A percentile compares a stretch with the other conserved stretches of the same genome.
These are phyloP conservation scores for Arctocebus calabarensis DNA, from an alignment of 2,797 vertebrate genomes.

Conservation along the genomic window DNA sequence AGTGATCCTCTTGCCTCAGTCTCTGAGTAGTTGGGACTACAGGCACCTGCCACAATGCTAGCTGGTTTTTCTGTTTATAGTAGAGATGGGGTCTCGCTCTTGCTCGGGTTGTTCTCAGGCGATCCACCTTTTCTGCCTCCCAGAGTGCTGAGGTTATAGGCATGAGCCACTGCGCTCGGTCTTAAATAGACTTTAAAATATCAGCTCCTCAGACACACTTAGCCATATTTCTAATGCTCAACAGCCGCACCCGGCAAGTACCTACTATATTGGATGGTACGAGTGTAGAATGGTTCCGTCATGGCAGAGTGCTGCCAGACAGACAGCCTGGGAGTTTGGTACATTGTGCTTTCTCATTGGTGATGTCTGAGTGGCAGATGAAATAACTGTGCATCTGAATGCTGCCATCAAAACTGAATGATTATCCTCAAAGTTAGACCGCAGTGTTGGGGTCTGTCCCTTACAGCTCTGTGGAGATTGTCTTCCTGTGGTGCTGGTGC, in stretches of 20 bases:
- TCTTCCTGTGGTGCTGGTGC: neutral
- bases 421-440: neutral
- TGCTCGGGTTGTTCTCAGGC: too few species aligned
- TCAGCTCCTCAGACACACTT: neutral
- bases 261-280: accelerated
- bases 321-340: neutral
- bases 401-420: neutral
- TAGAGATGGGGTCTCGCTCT: too few species aligned
- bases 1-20: too few species aligned
- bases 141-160: too few species aligned
- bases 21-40: too few species aligned
- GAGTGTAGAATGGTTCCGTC: neutral
- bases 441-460: accelerated
- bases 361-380: neutral
- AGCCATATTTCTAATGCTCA: neutral
- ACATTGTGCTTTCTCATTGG: neutral
- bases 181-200: neutral
- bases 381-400: neutral
- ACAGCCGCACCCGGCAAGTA: neutral
- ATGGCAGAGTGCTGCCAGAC: neutral
- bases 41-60: too few species aligned
- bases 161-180: too few species aligned
- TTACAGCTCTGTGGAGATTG: too few species aligned
- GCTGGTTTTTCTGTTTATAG: too few species aligned
- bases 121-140: too few species aligned